Evolutionary conservation across 2,797 vertebrate species (phyloP), one percentile per base, ranked within the genome.

Genomic region (Myotis pilosus): DNA sequence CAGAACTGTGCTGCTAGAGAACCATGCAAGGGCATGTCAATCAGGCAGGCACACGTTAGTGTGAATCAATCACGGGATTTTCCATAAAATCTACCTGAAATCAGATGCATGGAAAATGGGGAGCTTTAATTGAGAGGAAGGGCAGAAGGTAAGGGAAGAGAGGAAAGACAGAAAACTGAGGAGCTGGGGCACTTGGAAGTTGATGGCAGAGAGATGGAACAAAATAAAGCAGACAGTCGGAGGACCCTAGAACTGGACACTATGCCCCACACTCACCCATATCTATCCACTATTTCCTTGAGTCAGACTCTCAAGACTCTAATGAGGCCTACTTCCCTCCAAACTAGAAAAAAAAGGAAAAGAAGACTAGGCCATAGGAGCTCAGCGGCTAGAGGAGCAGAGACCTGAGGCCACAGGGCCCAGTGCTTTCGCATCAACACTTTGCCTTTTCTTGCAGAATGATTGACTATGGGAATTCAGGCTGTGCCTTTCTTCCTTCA

Each of bases 11-110:
- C 20, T 30, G 28, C 28, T n/a, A 60, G 20, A 62, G 44, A 82
- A 75, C 53, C 30, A 30, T 6, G 23, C 20, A 20, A 11, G 12
- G 2, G 47, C 22, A 64, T 55, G 33, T 55, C 44, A 68, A 66
- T 89, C 30, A 66, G 19, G 55, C 60, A 68, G 15, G n/a, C 19
- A 89, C 23, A 93, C 16, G 23, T 55, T 76, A 76, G 60, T 76
- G n/a, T 76, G 41, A 87, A 49, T 71, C 33, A 80, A 25, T 92
- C 47, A 55, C 4, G 75, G 38, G 8, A 93, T 8, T 66, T 66
- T 68, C n/a, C 49, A 33, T 93, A 76, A 76, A 76, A 87, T 93
- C 57, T 76, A 76, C 19, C 60, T 66, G 49, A 89, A 41, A 88
- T 68, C 9, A 76, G 51, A 57, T 17, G 12, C 3, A 13, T 47